A percentile compares a stretch with the other conserved stretches of the same genome.
Conservation (phyloP, 2,797 vertebrate species). For the Artibeus jamaicensis region DNA sequence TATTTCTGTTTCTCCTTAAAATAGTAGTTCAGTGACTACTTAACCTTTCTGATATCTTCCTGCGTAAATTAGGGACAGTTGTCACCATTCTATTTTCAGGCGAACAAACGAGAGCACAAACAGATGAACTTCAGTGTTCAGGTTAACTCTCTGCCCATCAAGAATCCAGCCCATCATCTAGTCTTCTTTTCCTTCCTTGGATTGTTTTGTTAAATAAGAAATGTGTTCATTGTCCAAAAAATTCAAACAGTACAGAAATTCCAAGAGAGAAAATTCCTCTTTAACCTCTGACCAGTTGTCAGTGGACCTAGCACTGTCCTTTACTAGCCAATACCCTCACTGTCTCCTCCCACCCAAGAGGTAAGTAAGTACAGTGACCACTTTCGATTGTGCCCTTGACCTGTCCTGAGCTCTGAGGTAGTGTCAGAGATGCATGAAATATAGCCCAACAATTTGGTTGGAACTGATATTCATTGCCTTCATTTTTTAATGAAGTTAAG, state of each 20-base stretch:
- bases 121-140: neutral
- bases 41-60: neutral
- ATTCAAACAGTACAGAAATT: neutral
- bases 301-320: no score
- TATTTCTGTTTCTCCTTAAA: neutral
- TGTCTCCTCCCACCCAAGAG: neutral
- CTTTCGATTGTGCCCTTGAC: neutral
- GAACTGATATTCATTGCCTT: neutral
- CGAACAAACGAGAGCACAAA: neutral
- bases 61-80: neutral
- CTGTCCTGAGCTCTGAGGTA: neutral
- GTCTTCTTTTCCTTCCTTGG: neutral
- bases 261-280: neutral
- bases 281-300: no score
- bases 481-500: neutral
- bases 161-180: neutral
- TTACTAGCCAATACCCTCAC: neutral
- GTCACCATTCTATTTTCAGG: neutral
- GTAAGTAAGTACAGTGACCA: neutral
- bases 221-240: neutral
- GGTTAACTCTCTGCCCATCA: neutral
- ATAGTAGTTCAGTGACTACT: neutral
- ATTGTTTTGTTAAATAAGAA: neutral
- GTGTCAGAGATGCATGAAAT: neutral
- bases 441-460: neutral